These are phyloP conservation scores for Cydia amplana DNA, from an alignment of 1,140 invertebrate species.

Conservation along the genomic window DNA sequence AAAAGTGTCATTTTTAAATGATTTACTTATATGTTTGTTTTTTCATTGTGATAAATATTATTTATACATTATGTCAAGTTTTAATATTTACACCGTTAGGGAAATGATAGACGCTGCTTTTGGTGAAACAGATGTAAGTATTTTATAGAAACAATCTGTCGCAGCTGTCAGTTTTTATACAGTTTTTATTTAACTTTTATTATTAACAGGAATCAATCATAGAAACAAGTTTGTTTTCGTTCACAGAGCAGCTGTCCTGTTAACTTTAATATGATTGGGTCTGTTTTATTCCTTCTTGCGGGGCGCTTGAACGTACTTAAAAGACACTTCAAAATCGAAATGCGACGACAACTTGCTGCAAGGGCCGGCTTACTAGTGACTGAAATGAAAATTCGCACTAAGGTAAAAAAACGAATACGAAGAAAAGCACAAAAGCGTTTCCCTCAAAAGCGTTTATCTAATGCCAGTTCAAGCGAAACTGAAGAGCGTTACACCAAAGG, in stretches of 20 bases:
- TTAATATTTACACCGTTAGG: neutral
- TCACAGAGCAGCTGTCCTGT: neutral
- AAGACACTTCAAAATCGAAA: neutral
- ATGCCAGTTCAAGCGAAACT: neutral
- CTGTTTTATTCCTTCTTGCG: conserved; percentile 20
- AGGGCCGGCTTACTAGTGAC: neutral
- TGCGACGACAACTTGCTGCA: neutral
- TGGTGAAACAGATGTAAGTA: conserved; percentile 13
- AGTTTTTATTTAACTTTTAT: no score
- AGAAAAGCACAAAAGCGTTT: neutral
- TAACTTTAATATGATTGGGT: conserved; percentile 15
- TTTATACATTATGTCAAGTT: neutral
- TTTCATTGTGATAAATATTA: conserved; percentile 1
- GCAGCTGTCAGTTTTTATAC: no score
- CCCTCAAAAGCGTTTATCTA: neutral
- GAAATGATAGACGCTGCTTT: conserved; percentile 21
- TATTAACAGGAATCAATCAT: neutral
- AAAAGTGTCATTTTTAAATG: neutral
- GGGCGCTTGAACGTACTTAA: neutral
- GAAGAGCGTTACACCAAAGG: neutral
- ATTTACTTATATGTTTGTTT: neutral
- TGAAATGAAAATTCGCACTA: neutral
- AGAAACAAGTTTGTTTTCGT: neutral
- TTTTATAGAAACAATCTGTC: no score
- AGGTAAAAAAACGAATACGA: neutral